Percentiles rank a stretch among this genome's conserved stretches.
Conservation (phyloP, 2,888 invertebrate genomes). For the Adineta ricciae region DNA sequence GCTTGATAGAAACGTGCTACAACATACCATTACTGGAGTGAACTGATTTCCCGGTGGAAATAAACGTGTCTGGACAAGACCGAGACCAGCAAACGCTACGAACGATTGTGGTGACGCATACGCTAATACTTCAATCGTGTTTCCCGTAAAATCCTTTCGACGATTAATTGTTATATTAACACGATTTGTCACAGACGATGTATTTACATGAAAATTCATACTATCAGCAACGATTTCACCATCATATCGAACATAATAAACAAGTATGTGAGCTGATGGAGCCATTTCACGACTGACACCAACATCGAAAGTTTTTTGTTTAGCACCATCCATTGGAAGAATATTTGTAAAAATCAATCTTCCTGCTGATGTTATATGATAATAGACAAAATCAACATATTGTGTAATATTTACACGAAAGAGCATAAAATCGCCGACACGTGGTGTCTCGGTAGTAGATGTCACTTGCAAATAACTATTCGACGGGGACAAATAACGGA, state of each 20-base stretch:
- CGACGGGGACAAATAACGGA: constrained; percentile 65
- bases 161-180: constrained; percentile 62
- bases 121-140: constrained; percentile 80
- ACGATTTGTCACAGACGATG: constrained; percentile 55
- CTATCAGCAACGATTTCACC: constrained; percentile 81
- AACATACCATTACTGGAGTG: background rate
- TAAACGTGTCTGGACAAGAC: constrained; percentile 56
- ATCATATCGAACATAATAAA: constrained; percentile 69
- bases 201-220: constrained; percentile 88
- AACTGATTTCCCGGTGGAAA: constrained; percentile 13
- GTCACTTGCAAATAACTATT: constrained; percentile 72
- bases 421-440: constrained; percentile 87
- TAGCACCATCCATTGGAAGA: constrained; percentile 60
- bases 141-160: constrained; percentile 80
- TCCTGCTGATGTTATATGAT: constrained; percentile 55
- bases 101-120: constrained; percentile 86
- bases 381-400: constrained; percentile 75
- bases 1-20: background rate
- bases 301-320: constrained; percentile 52
- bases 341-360: constrained; percentile 71
- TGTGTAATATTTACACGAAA: constrained; percentile 85
- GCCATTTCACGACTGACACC: constrained; percentile 59
- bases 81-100: constrained; percentile 79
- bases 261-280: constrained; percentile 76
- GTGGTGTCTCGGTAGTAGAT: constrained; percentile 70